Base-by-base conservation (phyloP, 2,888 invertebrate species). In the Drosophila phalerata region DNA sequence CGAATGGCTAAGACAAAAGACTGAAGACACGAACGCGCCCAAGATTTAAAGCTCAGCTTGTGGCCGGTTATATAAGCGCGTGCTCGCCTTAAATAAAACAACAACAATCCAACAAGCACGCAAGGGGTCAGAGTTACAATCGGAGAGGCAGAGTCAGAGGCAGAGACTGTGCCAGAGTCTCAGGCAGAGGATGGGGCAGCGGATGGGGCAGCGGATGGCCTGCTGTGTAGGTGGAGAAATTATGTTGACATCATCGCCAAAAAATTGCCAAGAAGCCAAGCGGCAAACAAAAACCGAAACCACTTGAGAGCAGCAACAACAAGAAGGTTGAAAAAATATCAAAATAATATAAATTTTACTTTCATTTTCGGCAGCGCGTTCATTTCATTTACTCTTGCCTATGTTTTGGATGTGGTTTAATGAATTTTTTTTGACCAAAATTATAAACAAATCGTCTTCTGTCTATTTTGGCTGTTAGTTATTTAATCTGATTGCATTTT, bases 231-330 rank as follows among this genome's bases (percentile, higher is more conserved):
- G 86, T 82, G 86, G 88, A 89, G 87, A 86, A 86, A 86, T 86
- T 89, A 85, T 86, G 89, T 86, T 86, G 86, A 89, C 89, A 86
- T 89, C 89, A 86, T 89, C 85, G 76, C 79, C 74, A 75, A 85
- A 85, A 85, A 78, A 74, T 88, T 65, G 84, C 88, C 76, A 77
- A 85, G 75, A 88, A 88, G 84, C 74, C 69, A 69, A 69, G 68
- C 80, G 60, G 62, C 45, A 60, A 53, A 47, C 64, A 42, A 48
- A 48, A 48, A n/a, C 66, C 57, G 63, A 65, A 37, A 63, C 65
- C 73, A 78, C 76, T 81, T 85, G 71, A 76, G 67, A 25, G 37
- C 40, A 62, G 10, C 42, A 56, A 45, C 37, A 69, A 55, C 28
- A 55, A 56, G 43, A 62, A n/a, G 60, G 42, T 37, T 53, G 48